These are phyloP conservation scores for Eleutherodactylus coqui DNA, from an alignment of 2,797 vertebrate species.

Conservation along the genomic window DNA sequence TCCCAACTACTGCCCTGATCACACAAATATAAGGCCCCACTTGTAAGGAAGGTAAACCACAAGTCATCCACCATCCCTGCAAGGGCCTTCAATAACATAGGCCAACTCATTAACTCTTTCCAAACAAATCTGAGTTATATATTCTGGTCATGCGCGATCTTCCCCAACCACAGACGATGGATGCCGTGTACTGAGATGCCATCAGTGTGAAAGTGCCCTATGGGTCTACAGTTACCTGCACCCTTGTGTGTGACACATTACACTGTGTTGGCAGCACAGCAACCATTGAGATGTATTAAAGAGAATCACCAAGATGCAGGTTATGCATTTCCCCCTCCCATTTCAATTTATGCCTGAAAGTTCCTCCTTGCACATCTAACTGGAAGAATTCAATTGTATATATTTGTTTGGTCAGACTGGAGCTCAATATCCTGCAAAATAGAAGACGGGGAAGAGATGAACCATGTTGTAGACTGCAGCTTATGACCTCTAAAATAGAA, in stretches of 20 bases:
- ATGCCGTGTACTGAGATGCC: neutral
- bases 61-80: neutral
- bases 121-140: neutral
- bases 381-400: neutral
- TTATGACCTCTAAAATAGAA: conserved; percentile 19
- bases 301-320: conserved; percentile 13
- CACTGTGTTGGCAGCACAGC: conserved; percentile 1
- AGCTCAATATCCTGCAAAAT: conserved; percentile 30
- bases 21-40: conserved; percentile 40
- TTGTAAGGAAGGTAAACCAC: conserved; percentile 10
- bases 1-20: conserved; percentile 56
- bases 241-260: conserved; percentile 39
- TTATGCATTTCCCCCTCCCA: conserved; percentile 6
- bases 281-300: conserved; percentile 30
- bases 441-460: conserved; percentile 25
- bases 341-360: neutral
- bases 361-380: conserved; percentile 28
- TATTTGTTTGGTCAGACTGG: conserved; percentile 15
- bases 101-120: conserved; percentile 7
- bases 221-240: conserved; percentile 22
- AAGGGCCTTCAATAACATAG: neutral
- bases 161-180: neutral
- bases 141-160: neutral
- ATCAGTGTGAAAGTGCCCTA: neutral
- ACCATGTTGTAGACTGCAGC: conserved; percentile 23